Conservation (phyloP, 2,888 invertebrate genomes). For the Epicampocera succincta region DNA sequence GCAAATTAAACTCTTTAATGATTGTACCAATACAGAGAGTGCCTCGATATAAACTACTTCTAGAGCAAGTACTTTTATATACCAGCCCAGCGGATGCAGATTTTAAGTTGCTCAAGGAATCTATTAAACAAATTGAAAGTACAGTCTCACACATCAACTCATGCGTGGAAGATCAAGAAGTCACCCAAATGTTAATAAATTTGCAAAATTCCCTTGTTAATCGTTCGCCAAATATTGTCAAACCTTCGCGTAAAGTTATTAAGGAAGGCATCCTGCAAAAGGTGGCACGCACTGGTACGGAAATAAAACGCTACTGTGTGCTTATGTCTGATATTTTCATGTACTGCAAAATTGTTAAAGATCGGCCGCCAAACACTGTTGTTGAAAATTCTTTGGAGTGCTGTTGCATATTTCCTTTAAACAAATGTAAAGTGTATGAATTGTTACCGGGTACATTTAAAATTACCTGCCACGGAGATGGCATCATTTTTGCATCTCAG, state of each 20-base stretch:
- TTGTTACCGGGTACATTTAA: conserved; percentile 84
- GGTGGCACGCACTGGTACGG: conserved; percentile 82
- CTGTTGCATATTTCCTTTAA: conserved; percentile 86
- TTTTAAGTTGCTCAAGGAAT: conserved; percentile 84
- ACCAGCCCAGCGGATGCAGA: conserved; percentile 84
- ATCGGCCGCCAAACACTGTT: conserved; percentile 82
- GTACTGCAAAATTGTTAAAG: conserved; percentile 86
- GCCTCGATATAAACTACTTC: conserved; percentile 88
- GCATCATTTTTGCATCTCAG: conserved; percentile 84
- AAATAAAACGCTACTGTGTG: conserved; percentile 85
- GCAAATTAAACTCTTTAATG: conserved; percentile 87
- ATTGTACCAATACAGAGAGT: conserved; percentile 91
- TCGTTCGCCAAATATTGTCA: conserved; percentile 85
- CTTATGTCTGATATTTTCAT: conserved; percentile 88
- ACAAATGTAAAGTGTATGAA: conserved; percentile 86
- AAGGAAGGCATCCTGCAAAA: conserved; percentile 86
- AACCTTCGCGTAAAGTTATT: conserved; percentile 85
- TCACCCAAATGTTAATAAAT: conserved; percentile 86
- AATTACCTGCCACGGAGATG: conserved; percentile 84
- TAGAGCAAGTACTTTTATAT: conserved; percentile 86
- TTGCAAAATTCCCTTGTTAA: conserved; percentile 85
- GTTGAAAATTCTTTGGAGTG: conserved; percentile 85
- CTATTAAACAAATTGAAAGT: conserved; percentile 85
- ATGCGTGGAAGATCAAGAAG: conserved; percentile 88
- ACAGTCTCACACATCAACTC: conserved; percentile 88